Percentiles rank a stretch among this genome's conserved stretches.
Evolutionary conservation across 1,140 invertebrate species (phyloP).

Genomic region (Drosophila pseudoananassae): DNA sequence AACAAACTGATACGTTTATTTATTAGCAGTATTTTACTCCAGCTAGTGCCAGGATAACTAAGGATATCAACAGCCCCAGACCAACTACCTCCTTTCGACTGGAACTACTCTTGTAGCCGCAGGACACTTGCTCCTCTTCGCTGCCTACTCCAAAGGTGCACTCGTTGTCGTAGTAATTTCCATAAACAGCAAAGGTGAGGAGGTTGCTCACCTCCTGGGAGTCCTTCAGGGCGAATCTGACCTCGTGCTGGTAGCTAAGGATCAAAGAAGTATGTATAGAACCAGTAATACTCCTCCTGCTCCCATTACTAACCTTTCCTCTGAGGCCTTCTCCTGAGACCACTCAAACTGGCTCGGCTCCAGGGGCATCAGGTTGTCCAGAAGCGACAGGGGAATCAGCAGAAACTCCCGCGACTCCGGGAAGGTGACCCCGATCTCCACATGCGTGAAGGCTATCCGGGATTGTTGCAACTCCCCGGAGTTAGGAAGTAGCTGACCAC

Average conservation of each 20-base stretch:
- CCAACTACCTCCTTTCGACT: background rate
- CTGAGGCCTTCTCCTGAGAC: slow-evolving; percentile 5
- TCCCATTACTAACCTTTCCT: slow-evolving; percentile 21
- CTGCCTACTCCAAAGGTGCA: slow-evolving; percentile 47
- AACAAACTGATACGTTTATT: no score
- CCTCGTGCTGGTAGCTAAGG: slow-evolving; percentile 42
- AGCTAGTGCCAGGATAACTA: background rate
- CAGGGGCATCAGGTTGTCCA: slow-evolving; percentile 58
- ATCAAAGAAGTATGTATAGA: background rate
- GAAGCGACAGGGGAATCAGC: slow-evolving; percentile 57
- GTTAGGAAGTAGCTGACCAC: slow-evolving; percentile 40
- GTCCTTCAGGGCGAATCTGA: slow-evolving; percentile 30
- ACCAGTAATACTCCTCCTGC: background rate
- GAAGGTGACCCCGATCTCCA: slow-evolving; percentile 49
- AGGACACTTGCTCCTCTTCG: slow-evolving; percentile 31
- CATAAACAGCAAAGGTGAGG: slow-evolving; percentile 70
- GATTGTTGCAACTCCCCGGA: slow-evolving; percentile 3
- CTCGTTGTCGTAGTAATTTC: slow-evolving; percentile 66
- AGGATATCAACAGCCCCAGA: background rate
- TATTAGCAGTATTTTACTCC: no score
- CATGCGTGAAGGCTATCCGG: slow-evolving; percentile 30
- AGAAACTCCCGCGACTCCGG: slow-evolving; percentile 46
- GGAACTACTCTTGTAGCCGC: slow-evolving; percentile 24
- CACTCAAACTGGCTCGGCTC: slow-evolving; percentile 57
- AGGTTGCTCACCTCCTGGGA: slow-evolving; percentile 40